These are phyloP conservation scores for Petromus typicus DNA, from an alignment of 2,113 vertebrate species.

Conservation along the genomic window DNA sequence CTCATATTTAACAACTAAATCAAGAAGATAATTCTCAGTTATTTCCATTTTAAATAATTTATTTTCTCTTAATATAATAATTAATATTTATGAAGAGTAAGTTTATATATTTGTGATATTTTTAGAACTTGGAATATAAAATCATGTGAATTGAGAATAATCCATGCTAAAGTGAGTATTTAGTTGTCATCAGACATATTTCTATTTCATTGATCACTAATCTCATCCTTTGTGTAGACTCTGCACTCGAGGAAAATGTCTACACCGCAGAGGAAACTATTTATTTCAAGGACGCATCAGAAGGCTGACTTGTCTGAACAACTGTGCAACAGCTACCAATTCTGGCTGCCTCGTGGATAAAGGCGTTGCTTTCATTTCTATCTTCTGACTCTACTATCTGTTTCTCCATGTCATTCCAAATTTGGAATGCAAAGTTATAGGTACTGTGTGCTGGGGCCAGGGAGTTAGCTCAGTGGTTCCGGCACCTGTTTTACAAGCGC, in stretches of 20 bases:
- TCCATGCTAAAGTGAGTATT: background rate
- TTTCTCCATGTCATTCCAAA: background rate
- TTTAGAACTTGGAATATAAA: background rate
- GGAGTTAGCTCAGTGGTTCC: no score
- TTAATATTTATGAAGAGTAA: background rate
- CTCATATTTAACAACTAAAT: background rate
- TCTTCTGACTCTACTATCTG: background rate
- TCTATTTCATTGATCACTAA: background rate
- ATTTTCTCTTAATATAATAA: background rate
- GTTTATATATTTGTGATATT: background rate
- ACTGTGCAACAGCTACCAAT: background rate
- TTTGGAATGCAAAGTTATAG: constrained; percentile 9
- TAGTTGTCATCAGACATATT: background rate
- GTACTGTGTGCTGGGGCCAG: no score
- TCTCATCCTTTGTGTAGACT: no score
- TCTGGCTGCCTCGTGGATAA: background rate
- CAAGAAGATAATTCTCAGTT: background rate
- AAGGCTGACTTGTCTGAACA: background rate
- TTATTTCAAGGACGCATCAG: background rate
- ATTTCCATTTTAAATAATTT: background rate
- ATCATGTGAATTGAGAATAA: background rate
- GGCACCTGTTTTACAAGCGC: no score
- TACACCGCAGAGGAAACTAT: background rate
- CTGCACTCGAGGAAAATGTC: background rate
- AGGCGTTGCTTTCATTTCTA: constrained; percentile 1